phyloP scores from a whole-genome alignment of 2,888 invertebrate species.

The Spicauda simplicius region DNA sequence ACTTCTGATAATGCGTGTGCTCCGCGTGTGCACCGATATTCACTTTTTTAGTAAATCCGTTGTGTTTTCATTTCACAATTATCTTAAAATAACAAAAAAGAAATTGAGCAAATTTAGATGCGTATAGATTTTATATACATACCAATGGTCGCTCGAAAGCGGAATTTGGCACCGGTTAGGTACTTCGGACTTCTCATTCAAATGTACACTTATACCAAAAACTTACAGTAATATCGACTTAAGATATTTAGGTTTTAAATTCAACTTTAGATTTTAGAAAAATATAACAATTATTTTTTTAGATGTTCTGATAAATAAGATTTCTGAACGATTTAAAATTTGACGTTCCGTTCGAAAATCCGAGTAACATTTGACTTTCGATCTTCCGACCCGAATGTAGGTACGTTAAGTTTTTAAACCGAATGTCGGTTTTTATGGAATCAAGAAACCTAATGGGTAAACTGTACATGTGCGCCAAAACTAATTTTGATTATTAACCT shows the following conservation, averaged over 20 bases:
- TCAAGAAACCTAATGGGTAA: too few relatives aligned
- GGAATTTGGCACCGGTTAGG: conserved; percentile 76
- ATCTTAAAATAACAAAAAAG: conserved; percentile 16
- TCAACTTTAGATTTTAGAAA: background rate
- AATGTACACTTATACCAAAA: conserved; percentile 49
- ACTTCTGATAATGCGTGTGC: too few relatives aligned
- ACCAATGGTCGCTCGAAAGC: conserved; percentile 38
- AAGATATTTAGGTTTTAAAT: background rate
- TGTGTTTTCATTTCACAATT: background rate
- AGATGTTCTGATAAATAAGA: background rate
- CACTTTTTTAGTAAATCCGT: background rate
- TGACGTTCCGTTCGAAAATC: too few relatives aligned
- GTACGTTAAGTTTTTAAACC: too few relatives aligned
- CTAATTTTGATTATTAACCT: background rate
- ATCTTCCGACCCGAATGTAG: too few relatives aligned
- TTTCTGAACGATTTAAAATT: too few relatives aligned
- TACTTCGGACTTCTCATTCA: conserved; percentile 69
- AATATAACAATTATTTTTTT: background rate
- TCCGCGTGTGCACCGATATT: too few relatives aligned
- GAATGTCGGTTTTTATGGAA: too few relatives aligned
- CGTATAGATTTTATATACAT: conserved; percentile 14
- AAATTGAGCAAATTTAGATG: conserved; percentile 67
- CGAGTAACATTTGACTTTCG: too few relatives aligned
- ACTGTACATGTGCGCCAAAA: too few relatives aligned
- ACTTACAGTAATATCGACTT: conserved; percentile 17